phyloP scores from a whole-genome alignment of 2,797 vertebrate species.

The Muscicapa comitata region DNA sequence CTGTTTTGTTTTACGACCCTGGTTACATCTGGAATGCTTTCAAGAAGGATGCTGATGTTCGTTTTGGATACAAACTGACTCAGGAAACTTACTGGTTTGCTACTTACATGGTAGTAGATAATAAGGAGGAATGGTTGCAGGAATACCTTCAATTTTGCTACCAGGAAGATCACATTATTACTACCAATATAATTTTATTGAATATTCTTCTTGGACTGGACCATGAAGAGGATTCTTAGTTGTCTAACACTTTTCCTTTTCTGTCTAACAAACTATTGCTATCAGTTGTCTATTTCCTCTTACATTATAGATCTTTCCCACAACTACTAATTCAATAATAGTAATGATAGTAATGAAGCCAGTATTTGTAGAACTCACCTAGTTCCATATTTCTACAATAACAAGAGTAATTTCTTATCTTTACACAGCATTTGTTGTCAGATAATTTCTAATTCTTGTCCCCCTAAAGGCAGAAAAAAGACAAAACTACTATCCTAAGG shows the following conservation, averaged over 20 bases:
- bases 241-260: not conserved
- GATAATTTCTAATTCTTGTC: not conserved
- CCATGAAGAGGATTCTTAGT: not conserved
- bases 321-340: not conserved
- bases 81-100: conserved; percentile 37
- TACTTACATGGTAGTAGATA: conserved; percentile 13
- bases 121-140: conserved; percentile 26
- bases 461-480: not conserved
- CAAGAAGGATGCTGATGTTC: conserved; percentile 58
- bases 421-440: not conserved
- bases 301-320: not conserved
- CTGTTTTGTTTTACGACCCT: conserved; percentile 70
- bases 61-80: conserved; percentile 42
- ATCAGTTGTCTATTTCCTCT: not conserved
- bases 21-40: conserved; percentile 71
- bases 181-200: not conserved
- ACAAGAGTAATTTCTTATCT: not conserved
- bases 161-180: not conserved
- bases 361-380: not conserved
- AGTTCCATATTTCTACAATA: not conserved
- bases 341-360: not conserved
- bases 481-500: not conserved
- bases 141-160: conserved; percentile 23
- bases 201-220: conserved; percentile 10
- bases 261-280: not conserved